Evolutionary conservation across 2,797 vertebrate species (phyloP), one percentile per base, ranked within the genome.

Genomic region (Chaetophractus vellerosus): DNA sequence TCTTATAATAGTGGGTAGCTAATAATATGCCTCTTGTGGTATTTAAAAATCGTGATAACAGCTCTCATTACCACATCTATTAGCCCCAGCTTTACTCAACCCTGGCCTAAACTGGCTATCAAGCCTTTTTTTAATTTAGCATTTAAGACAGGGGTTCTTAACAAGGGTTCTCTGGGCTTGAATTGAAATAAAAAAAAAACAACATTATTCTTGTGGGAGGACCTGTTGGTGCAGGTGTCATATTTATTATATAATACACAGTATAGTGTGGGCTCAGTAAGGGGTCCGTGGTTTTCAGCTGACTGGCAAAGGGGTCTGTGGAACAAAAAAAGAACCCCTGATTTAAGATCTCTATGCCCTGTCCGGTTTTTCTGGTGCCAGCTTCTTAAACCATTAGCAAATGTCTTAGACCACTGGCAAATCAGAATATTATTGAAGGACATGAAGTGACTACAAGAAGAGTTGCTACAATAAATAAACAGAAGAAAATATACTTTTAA

Each of bases 1-100:
- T 97, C 98, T 96, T 98, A 31, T 98, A 98, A 98, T 98, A 98
- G 98, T 96, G 97, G 76, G 91, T 96, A 97, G 97, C 94, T 98
- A 98, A 97, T 98, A 98, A 98, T 98, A 98, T 86, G 90, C 96
- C 97, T 97, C 82, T 97, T 98, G 98, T 98, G 98, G 98, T 97
- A 97, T 97, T 98, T 98, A 98, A 98, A 98, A 98, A 98, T 98
- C 98, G 98, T 57, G 52, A 96, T 97, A 82, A 82, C 82, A 85
- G 92, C 96, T 98, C 97, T 97, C 96, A 97, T 98, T 98, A 97
- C 97, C 84, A 89, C 96, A 96, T 96, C 94, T 98, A 95, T 98
- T 98, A 98, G 96, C 94, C 96, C 93, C 84, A 90, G 97, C 91
- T 98, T 96, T 94, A 96, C 95, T 97, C 1, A 0, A 41, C 95